Conservation (phyloP, 2,113 vertebrate species). For the Carlito syrichta region DNA sequence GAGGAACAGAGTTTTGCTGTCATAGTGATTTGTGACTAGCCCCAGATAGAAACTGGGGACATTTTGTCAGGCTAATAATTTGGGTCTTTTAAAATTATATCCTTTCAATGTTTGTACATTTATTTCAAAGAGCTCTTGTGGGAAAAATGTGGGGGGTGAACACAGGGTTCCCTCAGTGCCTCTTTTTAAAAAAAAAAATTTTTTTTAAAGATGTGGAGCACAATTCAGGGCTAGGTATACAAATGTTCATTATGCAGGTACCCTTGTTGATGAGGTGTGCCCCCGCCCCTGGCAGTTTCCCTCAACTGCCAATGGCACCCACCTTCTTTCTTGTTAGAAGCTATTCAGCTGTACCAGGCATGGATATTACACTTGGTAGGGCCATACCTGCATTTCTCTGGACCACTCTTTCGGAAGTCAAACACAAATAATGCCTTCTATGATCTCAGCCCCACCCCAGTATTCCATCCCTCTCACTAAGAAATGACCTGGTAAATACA, state of each 20-base stretch:
- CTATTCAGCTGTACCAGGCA: neutral
- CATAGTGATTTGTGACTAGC: neutral
- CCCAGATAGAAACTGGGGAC: neutral
- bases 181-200: too few species aligned
- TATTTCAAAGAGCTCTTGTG: neutral
- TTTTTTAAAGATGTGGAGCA: too few species aligned
- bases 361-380: neutral
- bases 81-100: neutral
- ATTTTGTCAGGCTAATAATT: neutral
- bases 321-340: neutral
- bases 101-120: neutral
- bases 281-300: too few species aligned
- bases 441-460: too few species aligned
- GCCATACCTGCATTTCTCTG: too few species aligned
- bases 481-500: neutral
- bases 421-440: neutral
- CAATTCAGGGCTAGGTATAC: too few species aligned
- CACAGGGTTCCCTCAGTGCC: accelerated
- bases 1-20: neutral
- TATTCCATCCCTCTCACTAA: neutral
- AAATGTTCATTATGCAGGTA: too few species aligned
- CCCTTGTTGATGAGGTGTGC: too few species aligned
- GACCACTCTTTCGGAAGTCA: neutral
- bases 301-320: too few species aligned
- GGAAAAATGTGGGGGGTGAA: neutral